A percentile compares a stretch with the other conserved stretches of the same genome.
Evolutionary conservation across 1,140 invertebrate species (phyloP).

Genomic region (Pissodes strobi): DNA sequence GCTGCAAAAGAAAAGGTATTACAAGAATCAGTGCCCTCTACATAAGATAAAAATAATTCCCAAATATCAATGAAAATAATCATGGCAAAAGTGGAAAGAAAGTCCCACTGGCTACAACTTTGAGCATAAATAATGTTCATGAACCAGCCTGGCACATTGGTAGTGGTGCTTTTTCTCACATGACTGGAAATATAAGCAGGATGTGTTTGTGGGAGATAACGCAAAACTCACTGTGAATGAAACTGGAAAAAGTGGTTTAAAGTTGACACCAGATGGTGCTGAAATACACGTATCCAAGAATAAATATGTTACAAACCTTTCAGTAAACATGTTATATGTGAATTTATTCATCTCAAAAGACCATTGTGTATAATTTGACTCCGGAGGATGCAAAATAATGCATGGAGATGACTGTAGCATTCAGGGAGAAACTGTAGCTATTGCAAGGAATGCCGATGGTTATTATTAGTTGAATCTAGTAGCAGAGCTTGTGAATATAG

Average conservation of each 20-base stretch:
- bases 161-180: no score
- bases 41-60: no score
- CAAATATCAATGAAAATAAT: no score
- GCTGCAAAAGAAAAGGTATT: constrained; percentile 35
- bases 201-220: constrained; percentile 13
- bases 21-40: constrained; percentile 34
- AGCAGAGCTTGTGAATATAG: constrained; percentile 20
- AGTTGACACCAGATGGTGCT: constrained; percentile 12
- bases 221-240: constrained; percentile 6
- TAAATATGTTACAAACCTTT: constrained; percentile 34
- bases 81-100: no score
- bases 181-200: neutral
- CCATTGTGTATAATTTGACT: constrained; percentile 28
- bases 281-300: constrained; percentile 21
- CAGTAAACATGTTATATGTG: constrained; percentile 36
- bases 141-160: constrained; percentile 34
- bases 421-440: constrained; percentile 31
- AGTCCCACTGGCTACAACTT: no score
- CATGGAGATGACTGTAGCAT: constrained; percentile 24
- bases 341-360: constrained; percentile 31
- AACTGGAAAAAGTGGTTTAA: constrained; percentile 10
- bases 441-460: constrained; percentile 26
- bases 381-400: constrained; percentile 21
- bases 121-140: no score
- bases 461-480: constrained; percentile 13